Evolutionary conservation across 2,113 vertebrate species (phyloP), one percentile per base, ranked within the genome.

Genomic region (Gymnarchus niloticus): DNA sequence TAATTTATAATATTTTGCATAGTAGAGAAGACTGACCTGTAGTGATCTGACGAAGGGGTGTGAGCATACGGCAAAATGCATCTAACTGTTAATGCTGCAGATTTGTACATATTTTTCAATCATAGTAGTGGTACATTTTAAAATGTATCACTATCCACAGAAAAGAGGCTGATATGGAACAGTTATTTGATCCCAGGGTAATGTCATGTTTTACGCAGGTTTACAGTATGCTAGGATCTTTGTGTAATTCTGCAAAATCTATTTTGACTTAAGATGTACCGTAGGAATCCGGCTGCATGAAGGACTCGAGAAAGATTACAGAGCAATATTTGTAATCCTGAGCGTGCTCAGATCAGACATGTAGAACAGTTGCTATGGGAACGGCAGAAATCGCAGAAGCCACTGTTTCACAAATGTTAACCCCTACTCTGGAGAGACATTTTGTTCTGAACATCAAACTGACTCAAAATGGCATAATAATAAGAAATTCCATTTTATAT

Each of bases 291-390:
- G 5, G 21, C 25, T 49, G 76, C 17, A 28, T 57, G 10, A 65
- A 56, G 56, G 61, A 56, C 65, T 54, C 83, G 59, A 80, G 80
- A 69, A 84, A 25, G 81, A 83, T 85, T 81, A 83, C 73, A 57
- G 61, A 51, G 77, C 48, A 33, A 48, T 56, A 77, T 85, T 77
- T 80, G 81, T 87, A 87, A 85, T 87, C 81, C 84, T 49, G 84
- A 83, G 65, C 81, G 65, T 80, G 87, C 85, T 86, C 83, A 82
- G 76, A 86, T 59, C 54, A 82, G 65, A 57, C 56, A 78, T 48
- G 59, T 28, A 61, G 84, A 87, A 81, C 86, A 25, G 88, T 88
- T 88, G 83, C 88, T 54, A 88, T 88, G 86, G 85, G 54, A 85
- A 88, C 88, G 69, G 49, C 46, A 23, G 83, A 87, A 57, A 88